These are phyloP conservation scores for Drosophila orosa DNA, from an alignment of 1,140 invertebrate species.

Conservation along the genomic window DNA sequence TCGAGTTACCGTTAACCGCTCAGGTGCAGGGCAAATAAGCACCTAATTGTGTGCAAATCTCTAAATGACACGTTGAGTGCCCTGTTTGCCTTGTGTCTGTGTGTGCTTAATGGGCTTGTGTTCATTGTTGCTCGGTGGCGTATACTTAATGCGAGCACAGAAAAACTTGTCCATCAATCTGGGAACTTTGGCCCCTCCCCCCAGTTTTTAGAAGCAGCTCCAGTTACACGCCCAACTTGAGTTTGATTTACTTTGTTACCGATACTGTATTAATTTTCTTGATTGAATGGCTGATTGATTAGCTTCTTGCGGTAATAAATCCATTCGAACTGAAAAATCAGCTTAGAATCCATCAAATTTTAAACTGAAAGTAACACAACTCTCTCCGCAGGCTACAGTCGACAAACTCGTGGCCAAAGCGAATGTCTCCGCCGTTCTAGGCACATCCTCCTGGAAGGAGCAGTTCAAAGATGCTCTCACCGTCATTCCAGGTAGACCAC, in stretches of 20 bases:
- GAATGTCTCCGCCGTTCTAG: constrained; percentile 96
- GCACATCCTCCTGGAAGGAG: constrained; percentile 99
- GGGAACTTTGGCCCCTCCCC: background rate
- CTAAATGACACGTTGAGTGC: constrained; percentile 55
- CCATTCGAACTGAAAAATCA: too few species aligned
- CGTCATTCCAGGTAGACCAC: constrained; percentile 92
- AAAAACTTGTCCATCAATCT: constrained; percentile 13
- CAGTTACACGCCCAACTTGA: background rate
- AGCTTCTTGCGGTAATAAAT: background rate
- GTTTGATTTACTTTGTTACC: background rate
- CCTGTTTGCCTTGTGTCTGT: constrained; percentile 34
- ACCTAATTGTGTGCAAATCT: constrained; percentile 74
- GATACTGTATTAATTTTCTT: background rate
- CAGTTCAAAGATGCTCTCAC: constrained; percentile 98
- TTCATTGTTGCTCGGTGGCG: constrained; percentile 37
- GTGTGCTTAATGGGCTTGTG: constrained; percentile 21
- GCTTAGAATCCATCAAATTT: background rate
- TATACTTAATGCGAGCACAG: constrained; percentile 45
- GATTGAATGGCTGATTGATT: background rate
- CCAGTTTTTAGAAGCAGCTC: background rate
- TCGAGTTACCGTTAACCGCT: constrained; percentile 32
- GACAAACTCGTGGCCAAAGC: constrained; percentile 98
- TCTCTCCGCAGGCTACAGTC: constrained; percentile 93
- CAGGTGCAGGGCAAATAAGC: constrained; percentile 52
- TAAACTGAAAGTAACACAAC: background rate